Percentiles rank a stretch among this genome's conserved stretches.
Conservation (phyloP, 2,113 vertebrate species). For the Machaerirhynchus nigripectus region DNA sequence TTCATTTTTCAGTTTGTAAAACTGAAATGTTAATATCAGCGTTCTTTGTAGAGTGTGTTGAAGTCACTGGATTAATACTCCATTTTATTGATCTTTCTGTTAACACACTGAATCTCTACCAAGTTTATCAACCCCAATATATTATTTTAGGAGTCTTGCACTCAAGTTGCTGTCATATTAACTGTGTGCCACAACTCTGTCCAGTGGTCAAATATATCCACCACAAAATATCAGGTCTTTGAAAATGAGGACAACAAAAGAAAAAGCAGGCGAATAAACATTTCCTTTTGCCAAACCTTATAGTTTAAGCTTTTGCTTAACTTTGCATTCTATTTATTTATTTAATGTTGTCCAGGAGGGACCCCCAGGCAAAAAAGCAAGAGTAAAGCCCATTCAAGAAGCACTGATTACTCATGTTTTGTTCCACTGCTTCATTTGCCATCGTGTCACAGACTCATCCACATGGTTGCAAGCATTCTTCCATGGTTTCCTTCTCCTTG, state of each 20-base stretch:
- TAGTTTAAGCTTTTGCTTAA: neutral
- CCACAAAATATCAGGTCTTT: neutral
- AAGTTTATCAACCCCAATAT: neutral
- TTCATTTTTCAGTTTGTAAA: neutral
- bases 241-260: neutral
- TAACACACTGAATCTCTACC: neutral
- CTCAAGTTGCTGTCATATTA: neutral
- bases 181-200: neutral
- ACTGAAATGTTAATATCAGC: neutral
- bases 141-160: neutral
- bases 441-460: neutral
- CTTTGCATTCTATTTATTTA: constrained; percentile 9
- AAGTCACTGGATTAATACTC: neutral
- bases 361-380: neutral
- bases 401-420: neutral
- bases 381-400: neutral
- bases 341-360: neutral
- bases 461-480: neutral
- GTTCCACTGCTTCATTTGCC: neutral
- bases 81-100: neutral
- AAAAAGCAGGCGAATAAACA: neutral
- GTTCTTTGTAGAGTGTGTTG: neutral
- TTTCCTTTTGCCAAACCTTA: neutral
- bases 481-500: neutral
- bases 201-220: neutral